Conservation (phyloP, 2,113 vertebrate genomes). For the Naja naja region DNA sequence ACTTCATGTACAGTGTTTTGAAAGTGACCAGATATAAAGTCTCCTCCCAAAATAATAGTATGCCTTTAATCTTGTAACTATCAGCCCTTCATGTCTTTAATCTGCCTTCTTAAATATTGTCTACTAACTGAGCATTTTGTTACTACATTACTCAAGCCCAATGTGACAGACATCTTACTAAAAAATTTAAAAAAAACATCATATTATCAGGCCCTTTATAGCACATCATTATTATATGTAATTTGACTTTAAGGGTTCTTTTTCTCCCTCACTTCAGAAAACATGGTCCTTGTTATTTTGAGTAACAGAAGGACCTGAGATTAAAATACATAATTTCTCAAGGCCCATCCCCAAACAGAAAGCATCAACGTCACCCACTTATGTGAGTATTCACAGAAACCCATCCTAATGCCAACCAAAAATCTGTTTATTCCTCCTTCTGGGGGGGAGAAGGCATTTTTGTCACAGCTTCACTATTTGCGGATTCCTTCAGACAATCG, state of each 20-base stretch:
- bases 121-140: background rate
- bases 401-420: slow-evolving; percentile 30
- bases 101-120: background rate
- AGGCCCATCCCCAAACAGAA: background rate
- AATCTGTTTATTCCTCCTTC: slow-evolving; percentile 3
- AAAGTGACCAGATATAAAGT: background rate
- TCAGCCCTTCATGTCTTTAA: background rate
- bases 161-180: background rate
- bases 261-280: slow-evolving; percentile 19
- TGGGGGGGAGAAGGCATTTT: background rate
- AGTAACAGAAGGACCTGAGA: background rate
- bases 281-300: slow-evolving; percentile 18
- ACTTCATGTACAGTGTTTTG: background rate
- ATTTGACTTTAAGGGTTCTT: background rate
- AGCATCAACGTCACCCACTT: background rate
- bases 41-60: background rate
- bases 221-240: background rate
- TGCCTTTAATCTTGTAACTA: background rate
- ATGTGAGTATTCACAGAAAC: background rate
- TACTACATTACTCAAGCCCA: background rate
- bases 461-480: background rate
- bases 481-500: background rate
- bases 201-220: background rate
- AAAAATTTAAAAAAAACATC: background rate
- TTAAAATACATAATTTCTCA: background rate